Evolutionary conservation across 2,888 invertebrate species (phyloP).

Genomic region (Ochropacha duplaris): DNA sequence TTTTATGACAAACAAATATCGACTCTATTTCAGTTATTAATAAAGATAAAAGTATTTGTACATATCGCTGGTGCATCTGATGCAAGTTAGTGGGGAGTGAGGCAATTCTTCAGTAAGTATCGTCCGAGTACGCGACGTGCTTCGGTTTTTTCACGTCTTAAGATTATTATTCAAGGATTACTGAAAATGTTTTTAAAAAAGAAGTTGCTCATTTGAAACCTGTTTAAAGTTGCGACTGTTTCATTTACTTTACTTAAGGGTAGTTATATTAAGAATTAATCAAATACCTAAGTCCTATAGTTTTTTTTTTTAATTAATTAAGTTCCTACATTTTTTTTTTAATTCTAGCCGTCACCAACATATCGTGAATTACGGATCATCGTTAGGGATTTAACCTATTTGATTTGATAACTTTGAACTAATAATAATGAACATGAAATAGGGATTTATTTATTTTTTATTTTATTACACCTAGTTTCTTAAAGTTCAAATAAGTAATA

Average conservation of each 20-base stretch:
- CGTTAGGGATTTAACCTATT: too few relatives aligned
- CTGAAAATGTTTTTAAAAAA: background rate
- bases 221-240: background rate
- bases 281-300: too few relatives aligned
- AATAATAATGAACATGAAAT: too few relatives aligned
- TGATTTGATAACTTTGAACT: too few relatives aligned
- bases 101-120: constrained; percentile 72
- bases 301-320: too few relatives aligned
- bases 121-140: constrained; percentile 61
- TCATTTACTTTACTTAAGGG: background rate
- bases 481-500: too few relatives aligned
- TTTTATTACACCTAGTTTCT: too few relatives aligned
- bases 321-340: too few relatives aligned
- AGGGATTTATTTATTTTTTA: too few relatives aligned
- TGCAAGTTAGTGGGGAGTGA: constrained; percentile 67
- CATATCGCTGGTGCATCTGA: constrained; percentile 56
- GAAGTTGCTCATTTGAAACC: background rate
- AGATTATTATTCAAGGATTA: constrained; percentile 14
- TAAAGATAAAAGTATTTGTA: constrained; percentile 26
- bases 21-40: constrained; percentile 18
- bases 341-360: too few relatives aligned
- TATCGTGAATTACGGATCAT: too few relatives aligned
- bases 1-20: constrained; percentile 26
- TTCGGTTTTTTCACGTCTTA: constrained; percentile 49
- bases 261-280: too few relatives aligned